Conservation (phyloP, 2,888 invertebrate species). For the Cryptocephalus primarius region DNA sequence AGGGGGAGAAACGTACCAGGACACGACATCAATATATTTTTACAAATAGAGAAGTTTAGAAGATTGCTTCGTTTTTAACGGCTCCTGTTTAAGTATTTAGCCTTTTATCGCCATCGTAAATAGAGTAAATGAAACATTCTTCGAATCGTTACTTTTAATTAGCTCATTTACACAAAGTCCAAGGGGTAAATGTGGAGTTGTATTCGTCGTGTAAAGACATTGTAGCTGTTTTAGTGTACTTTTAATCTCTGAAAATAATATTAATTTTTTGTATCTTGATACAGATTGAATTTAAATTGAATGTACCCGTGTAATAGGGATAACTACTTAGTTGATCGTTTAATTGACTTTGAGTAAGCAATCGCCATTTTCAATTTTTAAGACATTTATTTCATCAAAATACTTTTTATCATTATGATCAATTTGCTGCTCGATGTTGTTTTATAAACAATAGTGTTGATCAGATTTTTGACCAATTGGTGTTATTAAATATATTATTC, state of each 20-base stretch:
- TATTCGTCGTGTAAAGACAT: too few relatives aligned
- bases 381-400: too few relatives aligned
- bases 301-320: neutral
- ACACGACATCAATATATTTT: neutral
- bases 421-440: too few relatives aligned
- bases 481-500: too few relatives aligned
- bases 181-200: too few relatives aligned
- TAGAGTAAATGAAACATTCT: conserved; percentile 4
- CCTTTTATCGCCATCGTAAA: too few relatives aligned
- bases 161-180: conserved; percentile 2
- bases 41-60: neutral
- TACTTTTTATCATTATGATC: too few relatives aligned
- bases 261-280: conserved; percentile 17
- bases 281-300: conserved; percentile 4
- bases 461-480: too few relatives aligned
- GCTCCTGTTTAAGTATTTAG: conserved; percentile 19
- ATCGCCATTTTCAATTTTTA: too few relatives aligned
- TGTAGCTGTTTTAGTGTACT: too few relatives aligned
- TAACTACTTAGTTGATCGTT: conserved; percentile 23
- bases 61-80: conserved; percentile 4
- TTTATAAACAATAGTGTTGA: too few relatives aligned
- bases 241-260: neutral
- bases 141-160: conserved; percentile 16
- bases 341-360: conserved; percentile 11
- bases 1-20: conserved; percentile 1